Percentiles rank a stretch among this genome's conserved stretches.
Conservation (phyloP, 2,797 vertebrate species). For the Gouania willdenowi region DNA sequence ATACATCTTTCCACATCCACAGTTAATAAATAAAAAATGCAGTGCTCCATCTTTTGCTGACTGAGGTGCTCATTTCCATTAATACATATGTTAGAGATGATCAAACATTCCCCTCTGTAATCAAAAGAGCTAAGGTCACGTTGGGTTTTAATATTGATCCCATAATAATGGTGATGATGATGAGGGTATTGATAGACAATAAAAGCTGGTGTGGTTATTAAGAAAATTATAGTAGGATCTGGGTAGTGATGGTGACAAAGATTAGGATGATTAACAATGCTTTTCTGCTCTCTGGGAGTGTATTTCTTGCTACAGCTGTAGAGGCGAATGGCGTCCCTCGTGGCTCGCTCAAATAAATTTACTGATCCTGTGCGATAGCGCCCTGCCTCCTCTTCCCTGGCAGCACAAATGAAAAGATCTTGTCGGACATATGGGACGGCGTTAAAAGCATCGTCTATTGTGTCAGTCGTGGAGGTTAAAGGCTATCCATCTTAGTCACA, state of each 20-base stretch:
- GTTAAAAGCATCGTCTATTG: conserved; percentile 43
- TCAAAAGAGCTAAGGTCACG: conserved; percentile 7
- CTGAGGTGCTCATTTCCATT: conserved; percentile 36
- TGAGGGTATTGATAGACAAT: conserved; percentile 25
- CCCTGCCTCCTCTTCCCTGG: conserved; percentile 18
- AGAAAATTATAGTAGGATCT: conserved; percentile 36
- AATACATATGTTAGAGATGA: conserved; percentile 1
- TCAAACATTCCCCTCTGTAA: conserved; percentile 4
- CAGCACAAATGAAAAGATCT: conserved; percentile 37
- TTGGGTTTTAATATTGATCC: conserved; percentile 4
- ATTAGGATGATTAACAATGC: conserved; percentile 40
- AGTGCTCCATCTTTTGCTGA: neutral
- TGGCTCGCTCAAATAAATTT: conserved; percentile 35
- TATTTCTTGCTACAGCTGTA: conserved; percentile 4
- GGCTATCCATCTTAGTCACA: conserved; percentile 13
- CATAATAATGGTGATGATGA: conserved; percentile 16
- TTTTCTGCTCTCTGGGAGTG: conserved; percentile 10
- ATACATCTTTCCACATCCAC: conserved; percentile 15
- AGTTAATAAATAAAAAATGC: conserved; percentile 26
- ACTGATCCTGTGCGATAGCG: conserved; percentile 40
- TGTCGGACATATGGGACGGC: conserved; percentile 44
- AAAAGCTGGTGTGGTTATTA: conserved; percentile 26
- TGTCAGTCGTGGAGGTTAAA: conserved; percentile 6
- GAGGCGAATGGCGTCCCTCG: conserved; percentile 23
- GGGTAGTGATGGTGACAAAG: conserved; percentile 30